These are phyloP conservation scores for Dioctria linearis DNA, from an alignment of 2,888 invertebrate genomes.

Conservation along the genomic window DNA sequence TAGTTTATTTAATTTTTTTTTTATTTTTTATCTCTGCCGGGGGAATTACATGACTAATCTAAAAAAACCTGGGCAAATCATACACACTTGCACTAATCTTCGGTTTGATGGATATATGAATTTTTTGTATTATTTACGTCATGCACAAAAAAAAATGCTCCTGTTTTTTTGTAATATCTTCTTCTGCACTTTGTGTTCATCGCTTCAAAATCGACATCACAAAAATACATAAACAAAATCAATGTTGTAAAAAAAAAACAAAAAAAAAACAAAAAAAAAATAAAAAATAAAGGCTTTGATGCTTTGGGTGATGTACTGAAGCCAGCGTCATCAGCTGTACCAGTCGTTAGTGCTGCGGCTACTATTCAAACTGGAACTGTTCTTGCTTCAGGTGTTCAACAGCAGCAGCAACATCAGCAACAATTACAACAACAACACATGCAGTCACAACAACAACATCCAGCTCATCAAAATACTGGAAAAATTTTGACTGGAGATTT, in stretches of 20 bases:
- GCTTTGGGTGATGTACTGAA: slow-evolving; percentile 81
- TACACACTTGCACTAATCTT: slow-evolving; percentile 48
- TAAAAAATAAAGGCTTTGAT: slow-evolving; percentile 76
- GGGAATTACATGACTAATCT: slow-evolving; percentile 44
- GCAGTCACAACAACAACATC: slow-evolving; percentile 69
- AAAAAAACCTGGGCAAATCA: slow-evolving; percentile 28
- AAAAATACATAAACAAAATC: slow-evolving; percentile 57
- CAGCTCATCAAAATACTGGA: slow-evolving; percentile 72
- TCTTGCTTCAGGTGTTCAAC: slow-evolving; percentile 63
- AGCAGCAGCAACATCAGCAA: slow-evolving; percentile 69
- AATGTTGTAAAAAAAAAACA: slow-evolving; percentile 54
- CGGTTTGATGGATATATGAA: slow-evolving; percentile 45
- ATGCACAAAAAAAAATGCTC: slow-evolving; percentile 7
- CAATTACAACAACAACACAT: slow-evolving; percentile 58
- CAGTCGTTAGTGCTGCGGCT: slow-evolving; percentile 61
- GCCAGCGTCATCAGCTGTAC: slow-evolving; percentile 71
- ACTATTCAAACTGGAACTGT: slow-evolving; percentile 63
- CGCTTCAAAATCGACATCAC: slow-evolving; percentile 46
- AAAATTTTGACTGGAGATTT: slow-evolving; percentile 93
- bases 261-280: slow-evolving; percentile 64
- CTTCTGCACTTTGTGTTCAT: slow-evolving; percentile 52
- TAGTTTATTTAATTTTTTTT: slow-evolving; percentile 39
- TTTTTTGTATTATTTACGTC: slow-evolving; percentile 50
- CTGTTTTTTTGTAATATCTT: slow-evolving; percentile 42
- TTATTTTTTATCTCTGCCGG: slow-evolving; percentile 46